Percentiles rank a stretch among this genome's conserved stretches.
phyloP scores from a whole-genome alignment of 2,888 invertebrate genomes.

The Pyrrhia umbra region DNA sequence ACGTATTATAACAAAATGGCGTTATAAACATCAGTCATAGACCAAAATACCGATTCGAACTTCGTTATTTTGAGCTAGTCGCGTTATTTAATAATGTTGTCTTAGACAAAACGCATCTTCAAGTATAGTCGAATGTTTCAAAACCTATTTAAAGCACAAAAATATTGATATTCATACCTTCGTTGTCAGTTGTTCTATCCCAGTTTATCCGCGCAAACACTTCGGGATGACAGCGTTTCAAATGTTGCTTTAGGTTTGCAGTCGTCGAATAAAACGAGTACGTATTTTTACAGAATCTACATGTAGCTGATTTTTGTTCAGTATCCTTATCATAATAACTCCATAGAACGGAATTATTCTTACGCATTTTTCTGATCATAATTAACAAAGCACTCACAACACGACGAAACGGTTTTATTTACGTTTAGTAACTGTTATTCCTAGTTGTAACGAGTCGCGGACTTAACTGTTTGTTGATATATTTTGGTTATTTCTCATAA shows the following conservation, averaged over 20 bases:
- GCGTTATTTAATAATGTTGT: too few species aligned
- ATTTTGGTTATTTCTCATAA: conserved; percentile 27
- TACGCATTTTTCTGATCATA: conserved; percentile 13
- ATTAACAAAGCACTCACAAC: background rate
- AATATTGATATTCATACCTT: too few species aligned
- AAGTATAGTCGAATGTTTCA: too few species aligned
- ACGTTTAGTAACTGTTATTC: conserved; percentile 21
- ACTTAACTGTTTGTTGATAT: conserved; percentile 26
- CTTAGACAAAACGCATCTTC: too few species aligned
- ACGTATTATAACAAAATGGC: too few species aligned
- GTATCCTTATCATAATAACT: conserved; percentile 33
- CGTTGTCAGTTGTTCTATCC: conserved; percentile 7
- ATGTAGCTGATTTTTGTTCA: conserved; percentile 10
- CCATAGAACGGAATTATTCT: conserved; percentile 33
- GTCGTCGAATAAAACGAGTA: conserved; percentile 44
- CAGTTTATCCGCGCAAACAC: conserved; percentile 12
- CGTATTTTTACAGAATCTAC: conserved; percentile 32
- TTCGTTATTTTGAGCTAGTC: too few species aligned
- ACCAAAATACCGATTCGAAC: too few species aligned
- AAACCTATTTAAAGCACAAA: too few species aligned
- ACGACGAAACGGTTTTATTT: conserved; percentile 15
- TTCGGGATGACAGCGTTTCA: conserved; percentile 18
- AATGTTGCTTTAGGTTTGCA: conserved; percentile 25
- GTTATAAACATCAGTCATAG: too few species aligned
- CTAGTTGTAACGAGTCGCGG: conserved; percentile 11